Conservation (phyloP, 2,888 invertebrate species). For the Nomada fabriciana region DNA sequence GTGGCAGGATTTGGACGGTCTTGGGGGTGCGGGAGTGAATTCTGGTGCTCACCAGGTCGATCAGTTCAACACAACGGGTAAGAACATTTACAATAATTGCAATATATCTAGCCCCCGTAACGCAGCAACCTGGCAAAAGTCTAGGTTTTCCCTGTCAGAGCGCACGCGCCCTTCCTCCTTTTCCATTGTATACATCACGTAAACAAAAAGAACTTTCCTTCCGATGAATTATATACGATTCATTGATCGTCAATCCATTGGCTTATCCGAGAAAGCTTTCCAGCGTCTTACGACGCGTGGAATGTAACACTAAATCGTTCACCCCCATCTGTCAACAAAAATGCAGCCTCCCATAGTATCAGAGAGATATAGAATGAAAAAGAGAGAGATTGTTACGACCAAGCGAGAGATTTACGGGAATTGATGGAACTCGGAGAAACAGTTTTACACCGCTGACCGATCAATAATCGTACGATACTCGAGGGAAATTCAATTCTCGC, state of each 20-base stretch:
- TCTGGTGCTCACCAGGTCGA: conserved; percentile 81
- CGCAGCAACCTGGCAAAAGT: conserved; percentile 44
- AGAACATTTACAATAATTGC: conserved; percentile 44
- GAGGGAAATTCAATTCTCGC: background rate
- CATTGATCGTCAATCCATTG: background rate
- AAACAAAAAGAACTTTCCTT: conserved; percentile 67
- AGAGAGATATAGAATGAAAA: background rate
- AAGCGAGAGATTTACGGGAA: background rate
- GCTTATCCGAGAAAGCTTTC: background rate
- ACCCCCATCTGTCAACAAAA: conserved; percentile 51
- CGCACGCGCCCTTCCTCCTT: conserved; percentile 62
- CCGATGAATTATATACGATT: background rate
- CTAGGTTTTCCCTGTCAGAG: conserved; percentile 56
- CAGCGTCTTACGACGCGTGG: background rate
- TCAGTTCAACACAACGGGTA: conserved; percentile 81
- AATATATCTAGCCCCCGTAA: background rate
- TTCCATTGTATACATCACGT: conserved; percentile 53
- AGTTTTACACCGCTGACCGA: background rate
- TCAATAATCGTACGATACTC: background rate
- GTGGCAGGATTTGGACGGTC: conserved; percentile 82
- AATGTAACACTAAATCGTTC: background rate
- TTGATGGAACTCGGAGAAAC: no score
- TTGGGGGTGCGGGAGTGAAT: conserved; percentile 79
- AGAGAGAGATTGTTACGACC: background rate
- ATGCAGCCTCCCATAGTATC: conserved; percentile 19